Conservation (phyloP, 1,140 invertebrate species). For the Drosophila auraria region DNA sequence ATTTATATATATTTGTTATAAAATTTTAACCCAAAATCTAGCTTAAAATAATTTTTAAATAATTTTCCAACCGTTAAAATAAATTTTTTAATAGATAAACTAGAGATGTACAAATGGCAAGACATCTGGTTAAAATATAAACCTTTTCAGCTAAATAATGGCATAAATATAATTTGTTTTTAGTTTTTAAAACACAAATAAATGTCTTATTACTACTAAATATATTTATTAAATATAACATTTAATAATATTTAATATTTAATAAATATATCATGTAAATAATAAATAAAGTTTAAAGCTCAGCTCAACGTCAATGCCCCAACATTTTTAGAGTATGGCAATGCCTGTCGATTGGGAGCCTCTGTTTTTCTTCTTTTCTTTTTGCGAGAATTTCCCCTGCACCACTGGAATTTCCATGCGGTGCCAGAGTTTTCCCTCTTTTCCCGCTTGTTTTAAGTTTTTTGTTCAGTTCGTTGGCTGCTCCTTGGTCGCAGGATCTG, state of each 20-base stretch:
- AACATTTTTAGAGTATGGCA: constrained; percentile 7
- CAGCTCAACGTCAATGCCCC: neutral
- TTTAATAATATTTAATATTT: too few relatives aligned
- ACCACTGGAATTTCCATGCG: constrained; percentile 50
- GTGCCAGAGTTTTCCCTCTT: constrained; percentile 2
- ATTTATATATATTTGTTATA: neutral
- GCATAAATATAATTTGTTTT: too few relatives aligned
- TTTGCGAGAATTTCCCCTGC: constrained; percentile 32
- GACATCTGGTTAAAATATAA: too few relatives aligned
- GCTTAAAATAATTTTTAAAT: too few relatives aligned
- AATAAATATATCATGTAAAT: neutral
- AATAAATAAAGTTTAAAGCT: neutral
- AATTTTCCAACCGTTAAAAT: too few relatives aligned
- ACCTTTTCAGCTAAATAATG: too few relatives aligned
- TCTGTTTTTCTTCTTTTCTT: neutral
- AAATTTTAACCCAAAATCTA: too few relatives aligned
- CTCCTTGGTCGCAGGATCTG: constrained; percentile 9
- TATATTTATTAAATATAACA: neutral
- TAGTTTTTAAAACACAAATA: neutral
- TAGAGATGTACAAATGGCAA: too few relatives aligned
- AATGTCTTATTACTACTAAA: neutral
- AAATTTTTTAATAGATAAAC: too few relatives aligned
- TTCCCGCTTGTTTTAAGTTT: neutral
- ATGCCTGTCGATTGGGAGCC: constrained; percentile 23
- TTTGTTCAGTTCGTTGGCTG: neutral